Conservation (phyloP, 2,797 vertebrate genomes). For the Pelobates cultripes region DNA sequence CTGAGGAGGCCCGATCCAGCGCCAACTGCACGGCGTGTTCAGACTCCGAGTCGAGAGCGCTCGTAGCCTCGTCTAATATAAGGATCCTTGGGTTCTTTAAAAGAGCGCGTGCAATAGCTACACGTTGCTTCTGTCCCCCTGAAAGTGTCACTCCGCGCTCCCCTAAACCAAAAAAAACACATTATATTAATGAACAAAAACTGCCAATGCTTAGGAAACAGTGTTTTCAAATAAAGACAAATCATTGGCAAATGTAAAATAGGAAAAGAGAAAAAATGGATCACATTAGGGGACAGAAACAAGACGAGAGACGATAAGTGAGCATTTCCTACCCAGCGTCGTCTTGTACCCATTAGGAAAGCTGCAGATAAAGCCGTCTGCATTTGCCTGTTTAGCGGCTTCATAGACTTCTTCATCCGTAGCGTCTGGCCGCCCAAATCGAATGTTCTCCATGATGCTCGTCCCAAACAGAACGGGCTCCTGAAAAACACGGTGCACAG, state of each 20-base stretch:
- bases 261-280: not conserved
- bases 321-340: conserved; percentile 78
- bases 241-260: not conserved
- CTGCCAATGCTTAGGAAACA: too few species aligned
- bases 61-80: conserved; percentile 93
- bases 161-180: conserved; percentile 66
- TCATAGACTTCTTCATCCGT: conserved; percentile 82
- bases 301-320: not conserved
- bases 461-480: conserved; percentile 93
- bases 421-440: conserved; percentile 87
- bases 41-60: conserved; percentile 87
- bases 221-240: too few species aligned
- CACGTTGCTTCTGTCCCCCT: conserved; percentile 92
- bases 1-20: conserved; percentile 81
- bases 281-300: not conserved
- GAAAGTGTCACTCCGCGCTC: conserved; percentile 90
- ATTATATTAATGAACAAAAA: too few species aligned
- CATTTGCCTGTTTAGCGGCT: conserved; percentile 87
- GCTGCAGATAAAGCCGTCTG: conserved; percentile 85
- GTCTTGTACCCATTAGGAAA: conserved; percentile 91
- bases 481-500: conserved; percentile 63
- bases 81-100: conserved; percentile 88
- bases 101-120: conserved; percentile 91
- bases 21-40: conserved; percentile 91
- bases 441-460: conserved; percentile 93